These are phyloP conservation scores for Coenonympha glycerion DNA, from an alignment of 2,888 invertebrate species.

Conservation along the genomic window DNA sequence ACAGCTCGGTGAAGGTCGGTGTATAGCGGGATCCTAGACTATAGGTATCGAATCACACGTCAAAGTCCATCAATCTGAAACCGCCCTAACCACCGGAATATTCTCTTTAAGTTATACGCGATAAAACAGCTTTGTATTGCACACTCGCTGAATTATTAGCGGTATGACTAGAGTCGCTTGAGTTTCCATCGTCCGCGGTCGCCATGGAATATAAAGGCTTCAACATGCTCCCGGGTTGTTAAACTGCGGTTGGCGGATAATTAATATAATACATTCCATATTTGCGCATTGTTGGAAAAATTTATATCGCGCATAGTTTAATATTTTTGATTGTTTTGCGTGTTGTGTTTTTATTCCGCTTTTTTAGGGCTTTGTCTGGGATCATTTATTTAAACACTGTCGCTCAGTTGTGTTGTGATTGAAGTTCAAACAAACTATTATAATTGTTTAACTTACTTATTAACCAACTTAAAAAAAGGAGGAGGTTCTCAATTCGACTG, in stretches of 20 bases:
- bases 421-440: too few species aligned
- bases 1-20: too few species aligned
- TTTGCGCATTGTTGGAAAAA: constrained; percentile 6
- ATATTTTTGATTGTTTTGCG: not conserved
- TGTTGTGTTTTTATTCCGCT: too few species aligned
- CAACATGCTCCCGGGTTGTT: constrained; percentile 14
- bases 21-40: too few species aligned
- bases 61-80: not conserved
- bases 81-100: constrained; percentile 5
- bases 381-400: too few species aligned
- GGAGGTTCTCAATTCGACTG: too few species aligned
- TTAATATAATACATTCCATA: constrained; percentile 13
- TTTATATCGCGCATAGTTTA: not conserved
- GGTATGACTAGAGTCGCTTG: not conserved
- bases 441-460: too few species aligned
- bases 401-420: too few species aligned
- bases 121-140: constrained; percentile 5
- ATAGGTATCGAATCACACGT: not conserved
- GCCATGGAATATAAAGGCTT: constrained; percentile 2
- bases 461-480: too few species aligned
- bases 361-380: too few species aligned
- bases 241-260: constrained; percentile 10
- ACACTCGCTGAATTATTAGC: not conserved
- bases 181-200: constrained; percentile 1
- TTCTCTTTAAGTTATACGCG: constrained; percentile 1